Evolutionary conservation across 2,888 invertebrate species (phyloP), one percentile per base, ranked within the genome.

Genomic region (Aethes cnicana): DNA sequence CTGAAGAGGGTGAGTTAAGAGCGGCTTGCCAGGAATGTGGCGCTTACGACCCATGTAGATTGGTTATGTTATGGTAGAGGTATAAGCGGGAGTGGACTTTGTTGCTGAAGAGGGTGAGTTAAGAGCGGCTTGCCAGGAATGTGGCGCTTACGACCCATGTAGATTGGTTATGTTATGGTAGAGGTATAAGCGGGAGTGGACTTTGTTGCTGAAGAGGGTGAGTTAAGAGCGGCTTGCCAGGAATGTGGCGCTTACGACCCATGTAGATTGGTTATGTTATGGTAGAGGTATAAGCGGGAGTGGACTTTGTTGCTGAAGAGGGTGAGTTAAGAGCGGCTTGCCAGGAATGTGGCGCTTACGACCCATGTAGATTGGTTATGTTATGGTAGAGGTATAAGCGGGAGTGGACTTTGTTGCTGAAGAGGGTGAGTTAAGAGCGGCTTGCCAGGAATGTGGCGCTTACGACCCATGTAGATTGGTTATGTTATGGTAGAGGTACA

Each of bases 111-210:
- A 75, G 92, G 80, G 92, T 92, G 69, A 69, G 85, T 66, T 14
- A 3, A 55, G 4, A 28, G 36, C 47, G 14, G 23, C 3, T 12
- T 43, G 1, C 21, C n/a, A 4, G 4, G 12, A 12, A 6, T 2
- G 6, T 20, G 20, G 11, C 11, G 2, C 1, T 5, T 33, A 33
- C 9, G 30, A 8, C 14, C 1, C 30, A 6, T 7, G 12, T 1
- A 2, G 11, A 0, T 11, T 6, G 2, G 7, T 11, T 0, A 2
- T n/a, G n/a, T n/a, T n/a, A n/a, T n/a, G n/a, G 62, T 90, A 93
- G 44, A 94, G 96, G 43, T 96, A 97, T 86, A 97, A 97, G 86
- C 91, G 96, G 49, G 95, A 96, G 77, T 91, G 87, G 92, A 92
- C 89, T 53, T 79, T 89, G 68, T 80, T 84, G 69, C 81, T 90